Evolutionary conservation across 2,888 invertebrate species (phyloP).

Genomic region (Sussaba pulchella): DNA sequence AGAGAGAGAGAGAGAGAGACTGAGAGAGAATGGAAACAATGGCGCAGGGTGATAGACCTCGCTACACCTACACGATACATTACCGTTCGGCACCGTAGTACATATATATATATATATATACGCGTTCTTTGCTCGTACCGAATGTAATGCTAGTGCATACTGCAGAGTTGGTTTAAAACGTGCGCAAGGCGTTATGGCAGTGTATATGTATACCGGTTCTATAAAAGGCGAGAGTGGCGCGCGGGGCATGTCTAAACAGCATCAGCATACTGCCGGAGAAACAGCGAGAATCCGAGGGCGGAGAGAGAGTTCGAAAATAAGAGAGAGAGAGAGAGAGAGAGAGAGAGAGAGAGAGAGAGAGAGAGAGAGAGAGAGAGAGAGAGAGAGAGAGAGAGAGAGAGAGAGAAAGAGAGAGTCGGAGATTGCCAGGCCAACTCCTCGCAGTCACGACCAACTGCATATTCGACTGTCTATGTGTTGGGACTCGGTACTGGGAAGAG

Average conservation of each 20-base stretch:
- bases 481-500: constrained; percentile 12
- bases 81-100: constrained; percentile 15
- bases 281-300: constrained; percentile 22
- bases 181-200: constrained; percentile 31
- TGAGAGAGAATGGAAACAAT: constrained; percentile 61
- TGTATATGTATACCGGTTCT: constrained; percentile 63
- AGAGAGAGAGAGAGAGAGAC: constrained; percentile 28
- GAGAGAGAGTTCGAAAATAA: no score
- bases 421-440: constrained; percentile 54
- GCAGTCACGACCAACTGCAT: constrained; percentile 56
- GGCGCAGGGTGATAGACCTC: constrained; percentile 16
- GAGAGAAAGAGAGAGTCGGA: constrained; percentile 39
- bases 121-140: constrained; percentile 2
- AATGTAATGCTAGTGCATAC: constrained; percentile 17
- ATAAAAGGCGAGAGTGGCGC: constrained; percentile 67
- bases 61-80: constrained; percentile 10
- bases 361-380: not conserved
- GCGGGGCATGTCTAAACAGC: constrained; percentile 60
- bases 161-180: constrained; percentile 36
- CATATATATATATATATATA: not conserved
- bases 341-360: constrained; percentile 18
- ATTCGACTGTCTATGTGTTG: constrained; percentile 1
- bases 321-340: not conserved
- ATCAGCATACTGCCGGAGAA: constrained; percentile 45
- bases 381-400: not conserved